Base-by-base conservation (phyloP, 2,797 vertebrate species). In the Sebastes taczanowskii region DNA sequence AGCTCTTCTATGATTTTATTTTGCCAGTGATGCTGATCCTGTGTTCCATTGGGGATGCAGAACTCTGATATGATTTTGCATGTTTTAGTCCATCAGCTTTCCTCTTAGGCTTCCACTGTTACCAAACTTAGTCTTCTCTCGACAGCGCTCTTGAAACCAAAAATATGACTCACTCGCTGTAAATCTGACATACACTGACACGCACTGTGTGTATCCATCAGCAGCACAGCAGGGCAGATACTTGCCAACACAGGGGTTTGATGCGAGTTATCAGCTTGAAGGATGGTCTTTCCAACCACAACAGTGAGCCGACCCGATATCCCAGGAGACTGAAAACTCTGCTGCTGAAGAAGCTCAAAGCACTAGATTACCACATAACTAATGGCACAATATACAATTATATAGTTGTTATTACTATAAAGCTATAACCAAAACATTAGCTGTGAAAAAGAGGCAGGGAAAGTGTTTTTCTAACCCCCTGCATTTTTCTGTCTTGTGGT, bases 261-360 rank as follows among this genome's bases (percentile, higher is more conserved):
- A 84, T 82, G 66, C 1, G 59, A 80, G 82, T 79, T 80, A 86
- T 86, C 76, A 81, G 72, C 81, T 82, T 85, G 83, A 89, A 83
- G 80, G 77, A 87, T 83, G 67, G 70, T 75, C 56, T 73, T 81
- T 83, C 58, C 8, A 38, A 74, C 56, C 62, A 63, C 71, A 81
- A 58, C 52, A 71, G 46, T 42, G 6, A 49, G 70, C 29, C 9
- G 3, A 27, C 35, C 22, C 8, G 7, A 66, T 29, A 52, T 55
- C 18, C 38, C 61, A 13, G 53, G 7, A 80, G 30, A n/a, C 56
- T 61, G 22, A 32, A 79, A 75, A 67, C 53, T 42, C 14, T 63
- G 59, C 53, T 58, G 42, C 34, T 60, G 58, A 73, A 49, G 22
- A 55, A 66, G 11, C 7, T 52, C 20, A 56, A 66, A 55, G 8